These are phyloP conservation scores for Clivina fossor DNA, from an alignment of 2,888 invertebrate species.

Conservation along the genomic window DNA sequence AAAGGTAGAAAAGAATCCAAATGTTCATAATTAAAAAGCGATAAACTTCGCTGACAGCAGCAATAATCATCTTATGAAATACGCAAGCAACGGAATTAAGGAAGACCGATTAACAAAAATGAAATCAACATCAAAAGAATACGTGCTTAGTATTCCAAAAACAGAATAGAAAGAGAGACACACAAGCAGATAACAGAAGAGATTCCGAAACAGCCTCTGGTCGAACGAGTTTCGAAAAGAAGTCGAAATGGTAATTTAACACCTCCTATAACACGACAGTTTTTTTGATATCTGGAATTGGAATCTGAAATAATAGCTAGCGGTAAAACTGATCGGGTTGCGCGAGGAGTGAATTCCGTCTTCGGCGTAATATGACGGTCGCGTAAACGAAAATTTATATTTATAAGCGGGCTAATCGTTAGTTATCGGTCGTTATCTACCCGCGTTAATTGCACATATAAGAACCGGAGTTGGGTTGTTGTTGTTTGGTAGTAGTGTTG, in stretches of 20 bases:
- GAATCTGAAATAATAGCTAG: conserved; percentile 3
- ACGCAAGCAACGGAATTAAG: no score
- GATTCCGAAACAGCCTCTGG: no score
- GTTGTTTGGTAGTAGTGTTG: no score
- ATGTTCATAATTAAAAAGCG: conserved; percentile 14
- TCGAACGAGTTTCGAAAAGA: conserved; percentile 26
- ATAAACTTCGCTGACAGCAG: conserved; percentile 9
- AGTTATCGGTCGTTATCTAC: conserved; percentile 30
- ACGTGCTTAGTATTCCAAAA: conserved; percentile 23
- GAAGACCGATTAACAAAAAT: conserved; percentile 26
- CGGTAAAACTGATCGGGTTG: not conserved
- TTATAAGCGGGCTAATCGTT: conserved; percentile 27
- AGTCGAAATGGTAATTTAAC: conserved; percentile 23
- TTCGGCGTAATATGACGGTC: conserved; percentile 1
- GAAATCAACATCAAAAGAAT: conserved; percentile 30
- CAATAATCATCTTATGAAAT: conserved; percentile 23
- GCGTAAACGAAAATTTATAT: conserved; percentile 21
- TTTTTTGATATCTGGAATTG: not conserved
- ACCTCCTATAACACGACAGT: conserved; percentile 21
- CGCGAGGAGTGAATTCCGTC: not conserved
- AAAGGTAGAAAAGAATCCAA: no score
- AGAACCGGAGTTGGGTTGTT: no score
- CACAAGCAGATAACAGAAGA: no score
- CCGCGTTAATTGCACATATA: conserved; percentile 31
- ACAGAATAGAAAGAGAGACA: no score